Conservation (phyloP, 2,888 invertebrate genomes). For the Drosophila kanekoi region DNA sequence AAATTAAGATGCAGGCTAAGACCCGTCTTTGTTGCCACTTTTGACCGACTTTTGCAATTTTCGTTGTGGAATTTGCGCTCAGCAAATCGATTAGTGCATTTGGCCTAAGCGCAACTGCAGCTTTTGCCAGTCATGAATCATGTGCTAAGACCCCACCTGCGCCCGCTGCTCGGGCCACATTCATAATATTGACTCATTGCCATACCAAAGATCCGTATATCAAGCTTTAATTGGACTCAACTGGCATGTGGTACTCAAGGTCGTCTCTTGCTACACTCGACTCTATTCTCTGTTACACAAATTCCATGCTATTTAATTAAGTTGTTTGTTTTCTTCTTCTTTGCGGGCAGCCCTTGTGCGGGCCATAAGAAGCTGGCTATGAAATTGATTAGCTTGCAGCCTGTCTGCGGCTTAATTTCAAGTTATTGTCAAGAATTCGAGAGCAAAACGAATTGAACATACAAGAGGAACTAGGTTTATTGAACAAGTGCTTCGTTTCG, state of each 20-base stretch:
- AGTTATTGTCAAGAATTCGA: conserved; percentile 26
- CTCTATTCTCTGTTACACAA: conserved; percentile 51
- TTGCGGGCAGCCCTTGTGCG: conserved; percentile 11
- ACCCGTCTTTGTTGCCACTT: not conserved
- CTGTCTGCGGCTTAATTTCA: conserved; percentile 1
- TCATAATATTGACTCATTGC: conserved; percentile 66
- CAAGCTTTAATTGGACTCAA: conserved; percentile 67
- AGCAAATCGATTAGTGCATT: conserved; percentile 59
- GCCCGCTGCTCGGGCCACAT: not conserved
- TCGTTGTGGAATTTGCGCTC: conserved; percentile 13
- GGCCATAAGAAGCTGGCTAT: conserved; percentile 9
- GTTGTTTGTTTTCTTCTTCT: conserved; percentile 28
- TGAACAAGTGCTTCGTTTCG: not conserved
- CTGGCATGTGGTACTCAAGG: conserved; percentile 50
- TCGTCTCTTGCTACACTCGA: conserved; percentile 35
- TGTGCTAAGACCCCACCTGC: conserved; percentile 13
- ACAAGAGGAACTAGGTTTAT: not conserved
- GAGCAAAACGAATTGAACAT: not conserved
- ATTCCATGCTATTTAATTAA: conserved; percentile 54
- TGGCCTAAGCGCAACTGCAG: conserved; percentile 26
- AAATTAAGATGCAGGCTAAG: not conserved
- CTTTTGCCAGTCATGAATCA: conserved; percentile 48
- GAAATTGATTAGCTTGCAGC: conserved; percentile 4
- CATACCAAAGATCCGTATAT: conserved; percentile 56
- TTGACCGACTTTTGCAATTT: conserved; percentile 55